Base-by-base conservation (phyloP, 37 sponge, comb jelly and placozoan genomes). In the Cliona cf. orientalis region DNA sequence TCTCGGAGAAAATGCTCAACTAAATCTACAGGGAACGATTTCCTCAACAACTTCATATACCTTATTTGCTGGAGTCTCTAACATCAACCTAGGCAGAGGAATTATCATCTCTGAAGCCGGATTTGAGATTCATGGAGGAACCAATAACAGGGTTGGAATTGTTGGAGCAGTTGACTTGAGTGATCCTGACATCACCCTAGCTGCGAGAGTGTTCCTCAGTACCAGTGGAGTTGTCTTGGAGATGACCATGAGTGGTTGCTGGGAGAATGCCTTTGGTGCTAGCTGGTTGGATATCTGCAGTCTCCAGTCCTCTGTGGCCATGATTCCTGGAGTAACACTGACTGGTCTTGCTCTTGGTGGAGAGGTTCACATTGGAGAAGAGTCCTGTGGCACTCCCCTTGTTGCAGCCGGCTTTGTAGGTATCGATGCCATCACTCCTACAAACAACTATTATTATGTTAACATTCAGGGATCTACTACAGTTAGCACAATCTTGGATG, bases 291-390 rank as follows among this genome's bases (percentile, higher is more conserved):
- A 45, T 36, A 59, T 82, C 7, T 82, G 82, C 35, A 58, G 72
- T 39, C 44, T 82, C 2, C 43, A 32, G 28, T 4, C 66, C 3
- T 23, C 46, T 2, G 53, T 72, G 26, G 21, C 82, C 17, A 11
- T 82, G 21, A 19, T 35, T 22, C 82, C 82, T 26, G 82, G 70
- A 45, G 67, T 41, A 2, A 37, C 80, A 34, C 58, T 69, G 3
- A 67, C 80, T 19, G 82, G 82, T 31, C 43, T 82, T 23, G 72
- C 57, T 2, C 63, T 82, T 28, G 82, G 82, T 26, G 82, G 41
- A 5, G 37, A n/a, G 23, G 34, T 82, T 1, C 33, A 32, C 3
- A 62, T 82, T 41, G 82, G 82, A 34, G 42, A 59, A 2, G 31
- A n/a, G 12, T 2, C 6, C 2, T 82, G 82, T 71, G 72, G 29